Evolutionary conservation across 2,113 vertebrate species (phyloP).

Genomic region (Odobenus rosmarus): DNA sequence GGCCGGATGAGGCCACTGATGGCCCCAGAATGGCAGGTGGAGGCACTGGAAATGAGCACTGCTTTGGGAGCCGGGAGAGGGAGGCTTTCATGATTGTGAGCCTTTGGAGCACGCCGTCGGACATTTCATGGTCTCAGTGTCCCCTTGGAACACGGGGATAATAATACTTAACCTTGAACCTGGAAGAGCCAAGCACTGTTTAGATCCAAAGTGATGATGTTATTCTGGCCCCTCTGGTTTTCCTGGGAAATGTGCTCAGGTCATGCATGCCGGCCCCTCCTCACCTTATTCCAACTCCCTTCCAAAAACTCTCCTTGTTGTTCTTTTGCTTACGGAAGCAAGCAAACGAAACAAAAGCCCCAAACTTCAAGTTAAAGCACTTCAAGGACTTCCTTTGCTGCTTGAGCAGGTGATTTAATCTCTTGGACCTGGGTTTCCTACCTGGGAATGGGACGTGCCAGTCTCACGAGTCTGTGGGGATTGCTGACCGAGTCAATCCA

Average conservation of each 20-base stretch:
- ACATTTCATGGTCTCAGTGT: background rate
- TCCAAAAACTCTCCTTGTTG: background rate
- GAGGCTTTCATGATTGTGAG: background rate
- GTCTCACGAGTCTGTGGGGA: no score
- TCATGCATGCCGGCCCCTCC: rapidly evolving
- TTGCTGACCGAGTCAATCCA: rapidly evolving
- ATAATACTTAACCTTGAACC: background rate
- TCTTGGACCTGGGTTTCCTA: background rate
- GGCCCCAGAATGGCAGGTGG: background rate
- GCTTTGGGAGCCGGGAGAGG: background rate
- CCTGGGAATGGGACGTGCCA: background rate
- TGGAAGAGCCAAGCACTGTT: background rate
- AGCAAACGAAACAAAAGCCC: background rate
- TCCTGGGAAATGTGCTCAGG: background rate
- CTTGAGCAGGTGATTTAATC: no score
- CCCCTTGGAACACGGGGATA: background rate
- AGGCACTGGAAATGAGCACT: no score
- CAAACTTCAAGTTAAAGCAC: background rate
- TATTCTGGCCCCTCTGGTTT: background rate
- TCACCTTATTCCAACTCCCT: background rate
- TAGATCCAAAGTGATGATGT: background rate
- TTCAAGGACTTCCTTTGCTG: background rate
- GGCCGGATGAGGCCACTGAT: rapidly evolving
- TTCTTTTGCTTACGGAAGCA: background rate
- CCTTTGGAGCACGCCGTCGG: background rate